These are phyloP conservation scores for Neoitamus cyanurus DNA, from an alignment of 2,888 invertebrate species.

Conservation along the genomic window DNA sequence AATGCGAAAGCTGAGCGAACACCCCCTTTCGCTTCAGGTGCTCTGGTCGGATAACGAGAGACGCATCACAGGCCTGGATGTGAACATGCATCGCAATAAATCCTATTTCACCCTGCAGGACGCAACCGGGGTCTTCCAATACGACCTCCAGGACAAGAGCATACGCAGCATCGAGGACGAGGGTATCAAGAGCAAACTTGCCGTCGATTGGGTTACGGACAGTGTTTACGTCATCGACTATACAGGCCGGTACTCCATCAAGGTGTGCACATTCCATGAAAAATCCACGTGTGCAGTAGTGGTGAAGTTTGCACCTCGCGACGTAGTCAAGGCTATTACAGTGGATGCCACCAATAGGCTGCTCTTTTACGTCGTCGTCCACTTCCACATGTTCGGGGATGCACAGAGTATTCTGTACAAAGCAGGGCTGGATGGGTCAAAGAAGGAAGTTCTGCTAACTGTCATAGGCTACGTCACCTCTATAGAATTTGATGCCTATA, in stretches of 20 bases:
- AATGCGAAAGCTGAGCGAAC: conserved; percentile 68
- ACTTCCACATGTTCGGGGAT: conserved; percentile 64
- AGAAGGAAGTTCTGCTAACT: conserved; percentile 64
- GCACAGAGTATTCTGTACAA: conserved; percentile 69
- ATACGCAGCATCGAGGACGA: conserved; percentile 64
- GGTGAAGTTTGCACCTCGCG: conserved; percentile 67
- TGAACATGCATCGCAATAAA: conserved; percentile 64
- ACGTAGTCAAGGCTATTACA: conserved; percentile 71
- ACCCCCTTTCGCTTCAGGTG: conserved; percentile 60
- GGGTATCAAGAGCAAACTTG: conserved; percentile 70
- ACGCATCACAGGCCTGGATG: conserved; percentile 70
- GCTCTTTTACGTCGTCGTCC: conserved; percentile 71
- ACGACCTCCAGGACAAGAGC: conserved; percentile 62
- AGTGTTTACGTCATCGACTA: conserved; percentile 77
- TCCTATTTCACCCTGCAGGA: conserved; percentile 69
- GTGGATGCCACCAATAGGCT: conserved; percentile 73
- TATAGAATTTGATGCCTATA: conserved; percentile 68
- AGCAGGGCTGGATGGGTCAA: conserved; percentile 69
- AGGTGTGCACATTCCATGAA: conserved; percentile 70
- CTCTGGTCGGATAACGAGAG: conserved; percentile 67
- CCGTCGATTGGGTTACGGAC: conserved; percentile 80
- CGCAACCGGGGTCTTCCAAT: conserved; percentile 64
- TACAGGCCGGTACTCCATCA: conserved; percentile 62
- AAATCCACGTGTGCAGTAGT: conserved; percentile 70
- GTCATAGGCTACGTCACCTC: conserved; percentile 64